These are phyloP conservation scores for Chloroceryle amazona DNA, from an alignment of 2,797 vertebrate genomes.

Conservation along the genomic window DNA sequence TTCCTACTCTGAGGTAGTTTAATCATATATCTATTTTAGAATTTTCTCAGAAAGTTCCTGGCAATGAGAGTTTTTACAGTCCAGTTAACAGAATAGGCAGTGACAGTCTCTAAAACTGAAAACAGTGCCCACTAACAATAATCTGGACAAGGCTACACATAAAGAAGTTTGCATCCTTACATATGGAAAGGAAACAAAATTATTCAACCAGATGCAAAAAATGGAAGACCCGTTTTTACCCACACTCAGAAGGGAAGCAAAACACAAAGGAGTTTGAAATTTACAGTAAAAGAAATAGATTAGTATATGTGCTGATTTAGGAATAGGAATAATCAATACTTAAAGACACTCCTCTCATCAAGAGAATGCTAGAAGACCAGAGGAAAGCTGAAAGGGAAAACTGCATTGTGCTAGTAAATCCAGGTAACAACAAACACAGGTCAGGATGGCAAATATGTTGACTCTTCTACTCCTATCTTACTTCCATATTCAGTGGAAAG, in stretches of 20 bases:
- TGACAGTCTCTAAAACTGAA: neutral
- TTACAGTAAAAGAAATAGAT: slow-evolving; percentile 4
- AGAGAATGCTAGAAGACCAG: neutral
- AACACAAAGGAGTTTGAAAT: neutral
- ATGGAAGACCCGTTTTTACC: neutral
- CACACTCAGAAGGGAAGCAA: neutral
- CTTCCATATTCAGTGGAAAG: neutral
- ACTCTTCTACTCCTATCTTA: neutral
- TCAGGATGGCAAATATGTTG: neutral
- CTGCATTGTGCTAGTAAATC: neutral
- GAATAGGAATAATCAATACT: slow-evolving; percentile 22
- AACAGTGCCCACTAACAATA: neutral
- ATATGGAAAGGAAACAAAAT: neutral
- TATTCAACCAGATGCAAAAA: neutral
- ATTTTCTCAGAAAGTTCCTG: neutral
- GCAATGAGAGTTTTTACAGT: neutral
- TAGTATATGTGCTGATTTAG: neutral
- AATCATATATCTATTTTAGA: neutral
- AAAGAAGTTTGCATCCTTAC: neutral
- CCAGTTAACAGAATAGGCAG: neutral
- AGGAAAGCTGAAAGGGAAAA: neutral
- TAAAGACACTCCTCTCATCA: neutral
- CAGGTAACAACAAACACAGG: neutral
- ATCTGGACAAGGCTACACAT: neutral
- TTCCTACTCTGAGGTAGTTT: neutral